Conservation (phyloP, 1,140 invertebrate genomes). For the Sycophila sp. region DNA sequence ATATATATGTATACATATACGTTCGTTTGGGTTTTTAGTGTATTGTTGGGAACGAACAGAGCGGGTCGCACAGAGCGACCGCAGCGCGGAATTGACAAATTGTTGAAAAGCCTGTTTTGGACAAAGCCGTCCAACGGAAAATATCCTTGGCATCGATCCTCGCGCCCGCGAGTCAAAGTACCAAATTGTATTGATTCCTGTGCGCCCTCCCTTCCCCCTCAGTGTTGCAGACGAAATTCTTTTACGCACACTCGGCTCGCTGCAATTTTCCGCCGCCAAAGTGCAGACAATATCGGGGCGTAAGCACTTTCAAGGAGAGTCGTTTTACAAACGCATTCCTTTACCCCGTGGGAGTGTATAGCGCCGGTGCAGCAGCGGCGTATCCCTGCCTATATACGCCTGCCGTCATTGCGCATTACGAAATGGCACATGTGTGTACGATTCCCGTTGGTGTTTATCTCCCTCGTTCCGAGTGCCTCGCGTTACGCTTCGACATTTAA, state of each 20-base stretch:
- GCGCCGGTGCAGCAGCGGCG: no score
- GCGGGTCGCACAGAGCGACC: no score
- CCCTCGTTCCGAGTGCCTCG: not conserved
- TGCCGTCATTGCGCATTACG: not conserved
- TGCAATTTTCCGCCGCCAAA: not conserved
- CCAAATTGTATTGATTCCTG: not conserved
- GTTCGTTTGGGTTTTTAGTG: no score
- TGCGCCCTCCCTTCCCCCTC: not conserved
- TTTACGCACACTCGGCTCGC: not conserved
- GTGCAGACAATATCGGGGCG: not conserved
- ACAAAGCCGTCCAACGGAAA: no score
- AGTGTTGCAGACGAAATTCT: not conserved
- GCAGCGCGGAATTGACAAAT: no score
- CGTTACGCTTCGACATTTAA: not conserved
- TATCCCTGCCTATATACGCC: not conserved
- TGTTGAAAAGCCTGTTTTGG: no score
- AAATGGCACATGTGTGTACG: not conserved
- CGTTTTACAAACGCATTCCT: conserved; percentile 30
- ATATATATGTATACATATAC: no score
- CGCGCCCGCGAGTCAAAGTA: not conserved
- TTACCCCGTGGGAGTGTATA: not conserved
- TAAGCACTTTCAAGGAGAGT: conserved; percentile 1
- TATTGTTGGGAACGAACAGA: no score
- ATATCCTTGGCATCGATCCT: no score
- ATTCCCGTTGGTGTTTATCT: no score